Evolutionary conservation across 92 coral and sea anemone species (phyloP).

Genomic region (Parazoanthus swiftii): DNA sequence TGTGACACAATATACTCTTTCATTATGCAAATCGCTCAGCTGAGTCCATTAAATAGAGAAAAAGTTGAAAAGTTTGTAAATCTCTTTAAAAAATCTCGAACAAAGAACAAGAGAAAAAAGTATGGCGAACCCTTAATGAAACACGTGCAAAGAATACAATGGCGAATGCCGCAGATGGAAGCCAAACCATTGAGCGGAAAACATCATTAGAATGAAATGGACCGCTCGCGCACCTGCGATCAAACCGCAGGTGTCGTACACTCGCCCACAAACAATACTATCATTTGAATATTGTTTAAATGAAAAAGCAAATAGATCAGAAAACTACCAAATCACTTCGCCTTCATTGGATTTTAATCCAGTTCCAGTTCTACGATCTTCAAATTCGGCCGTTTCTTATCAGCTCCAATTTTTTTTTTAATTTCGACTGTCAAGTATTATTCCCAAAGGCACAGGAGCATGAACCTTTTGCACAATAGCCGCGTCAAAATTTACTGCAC

Average conservation of each 20-base stretch:
- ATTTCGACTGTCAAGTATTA: conserved; percentile 37
- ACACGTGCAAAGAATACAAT: conserved; percentile 93
- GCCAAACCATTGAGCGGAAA: conserved; percentile 88
- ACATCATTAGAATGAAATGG: conserved; percentile 93
- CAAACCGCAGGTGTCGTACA: conserved; percentile 87
- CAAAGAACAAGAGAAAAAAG: conserved; percentile 71
- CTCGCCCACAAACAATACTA: conserved; percentile 73
- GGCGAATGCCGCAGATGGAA: conserved; percentile 96
- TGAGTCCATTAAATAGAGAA: conserved; percentile 97
- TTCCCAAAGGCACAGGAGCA: conserved; percentile 65
- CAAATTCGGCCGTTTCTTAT: conserved; percentile 28
- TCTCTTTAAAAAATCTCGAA: conserved; percentile 91
- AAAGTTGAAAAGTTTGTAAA: conserved; percentile 95
- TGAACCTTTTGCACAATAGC: conserved; percentile 61
- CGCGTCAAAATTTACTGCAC: conserved; percentile 68
- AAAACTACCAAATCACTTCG: conserved; percentile 70
- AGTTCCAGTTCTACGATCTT: conserved; percentile 43
- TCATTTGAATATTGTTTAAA: conserved; percentile 90
- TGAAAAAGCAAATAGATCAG: conserved; percentile 82
- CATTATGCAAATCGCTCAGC: conserved; percentile 89
- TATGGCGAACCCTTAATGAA: conserved; percentile 87
- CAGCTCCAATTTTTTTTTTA: conserved; percentile 30
- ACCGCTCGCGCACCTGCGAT: conserved; percentile 82
- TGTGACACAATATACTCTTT: conserved; percentile 70
- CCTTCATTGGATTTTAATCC: conserved; percentile 55